A percentile compares a stretch with the other conserved stretches of the same genome.
Evolutionary conservation across 2,113 vertebrate genomes (phyloP).

Genomic region (Canis aureus): DNA sequence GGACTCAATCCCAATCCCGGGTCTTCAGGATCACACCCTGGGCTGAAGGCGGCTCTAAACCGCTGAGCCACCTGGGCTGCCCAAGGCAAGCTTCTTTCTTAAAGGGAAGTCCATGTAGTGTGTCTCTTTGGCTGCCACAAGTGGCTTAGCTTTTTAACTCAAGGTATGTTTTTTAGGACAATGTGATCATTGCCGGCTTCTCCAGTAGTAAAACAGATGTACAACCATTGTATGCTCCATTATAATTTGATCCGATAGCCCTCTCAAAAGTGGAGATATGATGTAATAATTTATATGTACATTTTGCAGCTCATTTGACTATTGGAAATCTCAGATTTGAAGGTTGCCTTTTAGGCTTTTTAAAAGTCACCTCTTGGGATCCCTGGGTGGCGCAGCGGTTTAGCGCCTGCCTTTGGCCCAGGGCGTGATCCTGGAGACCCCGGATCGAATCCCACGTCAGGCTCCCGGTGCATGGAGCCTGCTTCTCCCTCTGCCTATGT

Average conservation of each 20-base stretch:
- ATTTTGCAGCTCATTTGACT: slow-evolving; percentile 17
- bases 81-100: background rate
- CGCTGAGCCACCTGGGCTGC: too few species aligned
- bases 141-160: slow-evolving; percentile 14
- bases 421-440: too few species aligned
- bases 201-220: background rate
- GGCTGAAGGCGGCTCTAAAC: too few species aligned
- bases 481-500: too few species aligned
- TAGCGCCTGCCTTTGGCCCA: too few species aligned
- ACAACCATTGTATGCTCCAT: background rate
- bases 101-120: background rate
- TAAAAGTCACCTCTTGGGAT: background rate
- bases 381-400: too few species aligned
- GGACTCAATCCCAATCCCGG: too few species aligned
- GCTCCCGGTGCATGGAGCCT: too few species aligned
- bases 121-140: background rate
- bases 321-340: background rate
- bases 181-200: background rate
- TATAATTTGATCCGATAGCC: background rate
- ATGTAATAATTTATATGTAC: background rate
- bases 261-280: background rate
- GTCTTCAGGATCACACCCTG: too few species aligned
- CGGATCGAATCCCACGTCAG: too few species aligned
- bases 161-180: slow-evolving; percentile 20
- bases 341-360: background rate